These are phyloP conservation scores for Chelmon rostratus DNA, from an alignment of 2,797 vertebrate genomes.

Conservation along the genomic window DNA sequence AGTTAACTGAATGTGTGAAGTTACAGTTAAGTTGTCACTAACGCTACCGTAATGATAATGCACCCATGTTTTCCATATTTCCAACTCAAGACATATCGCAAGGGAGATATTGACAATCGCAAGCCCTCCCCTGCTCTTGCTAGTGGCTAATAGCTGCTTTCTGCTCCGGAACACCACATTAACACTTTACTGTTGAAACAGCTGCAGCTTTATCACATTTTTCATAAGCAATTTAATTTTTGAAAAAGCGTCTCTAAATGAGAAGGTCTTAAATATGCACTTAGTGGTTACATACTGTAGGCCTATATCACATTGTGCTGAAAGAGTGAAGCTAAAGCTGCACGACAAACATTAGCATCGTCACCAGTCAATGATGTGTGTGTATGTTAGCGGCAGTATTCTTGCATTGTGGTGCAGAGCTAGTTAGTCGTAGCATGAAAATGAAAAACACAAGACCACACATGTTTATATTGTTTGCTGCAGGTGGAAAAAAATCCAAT, in stretches of 20 bases:
- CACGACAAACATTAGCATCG: too few species aligned
- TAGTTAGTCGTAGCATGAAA: not conserved
- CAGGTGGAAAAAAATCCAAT: not conserved
- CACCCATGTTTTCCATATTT: not conserved
- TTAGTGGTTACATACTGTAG: too few species aligned
- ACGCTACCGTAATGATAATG: not conserved
- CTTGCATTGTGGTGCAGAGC: not conserved
- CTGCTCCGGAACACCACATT: not conserved
- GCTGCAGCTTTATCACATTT: not conserved
- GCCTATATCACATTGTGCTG: too few species aligned
- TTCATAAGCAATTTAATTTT: not conserved
- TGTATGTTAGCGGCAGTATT: too few species aligned
- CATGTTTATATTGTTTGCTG: not conserved
- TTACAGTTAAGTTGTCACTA: slow-evolving; percentile 55
- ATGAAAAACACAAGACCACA: not conserved
- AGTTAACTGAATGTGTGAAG: slow-evolving; percentile 52
- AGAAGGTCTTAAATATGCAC: too few species aligned
- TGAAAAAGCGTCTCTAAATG: too few species aligned
- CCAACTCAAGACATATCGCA: not conserved
- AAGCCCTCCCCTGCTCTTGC: too few species aligned
- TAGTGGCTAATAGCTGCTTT: not conserved
- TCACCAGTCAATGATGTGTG: too few species aligned
- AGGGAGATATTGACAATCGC: not conserved
- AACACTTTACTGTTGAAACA: not conserved
- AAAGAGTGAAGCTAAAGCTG: too few species aligned